A percentile compares a stretch with the other conserved stretches of the same genome.
Evolutionary conservation across 2,888 invertebrate genomes (phyloP).

Genomic region (Lamellibrachia satsuma): DNA sequence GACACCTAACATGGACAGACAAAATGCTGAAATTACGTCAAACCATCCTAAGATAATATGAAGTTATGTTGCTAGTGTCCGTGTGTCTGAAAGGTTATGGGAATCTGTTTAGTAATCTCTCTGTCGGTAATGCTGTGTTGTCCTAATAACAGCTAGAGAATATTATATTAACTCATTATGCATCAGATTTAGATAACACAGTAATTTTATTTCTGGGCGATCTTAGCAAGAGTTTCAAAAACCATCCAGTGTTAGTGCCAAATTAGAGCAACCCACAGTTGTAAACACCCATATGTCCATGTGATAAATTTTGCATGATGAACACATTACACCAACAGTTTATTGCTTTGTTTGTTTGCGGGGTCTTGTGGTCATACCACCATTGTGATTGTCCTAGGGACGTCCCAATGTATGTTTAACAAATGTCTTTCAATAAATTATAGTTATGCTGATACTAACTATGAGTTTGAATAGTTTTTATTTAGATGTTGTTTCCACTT

Average conservation of each 20-base stretch:
- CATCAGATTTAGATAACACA: not conserved
- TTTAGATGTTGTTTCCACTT: not conserved
- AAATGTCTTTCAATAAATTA: conserved; percentile 17
- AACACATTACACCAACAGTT: not conserved
- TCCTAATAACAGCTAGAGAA: not conserved
- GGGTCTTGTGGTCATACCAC: not conserved
- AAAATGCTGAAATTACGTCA: not conserved
- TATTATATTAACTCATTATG: not conserved
- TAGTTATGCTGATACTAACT: conserved; percentile 13
- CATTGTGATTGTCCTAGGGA: not conserved
- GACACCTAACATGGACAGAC: not conserved
- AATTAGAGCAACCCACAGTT: not conserved
- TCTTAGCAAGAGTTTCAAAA: not conserved
- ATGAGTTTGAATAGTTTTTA: conserved; percentile 10
- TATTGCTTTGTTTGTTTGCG: not conserved
- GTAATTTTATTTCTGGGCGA: not conserved
- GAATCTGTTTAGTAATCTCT: not conserved
- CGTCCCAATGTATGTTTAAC: not conserved
- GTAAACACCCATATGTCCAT: not conserved
- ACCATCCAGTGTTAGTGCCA: not conserved
- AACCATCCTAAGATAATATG: not conserved
- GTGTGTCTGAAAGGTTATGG: too few species aligned
- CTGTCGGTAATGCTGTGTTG: not conserved
- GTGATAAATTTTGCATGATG: not conserved
- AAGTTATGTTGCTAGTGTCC: not conserved